phyloP scores from a whole-genome alignment of 2,888 invertebrate genomes.

The Athetis lepigone region DNA sequence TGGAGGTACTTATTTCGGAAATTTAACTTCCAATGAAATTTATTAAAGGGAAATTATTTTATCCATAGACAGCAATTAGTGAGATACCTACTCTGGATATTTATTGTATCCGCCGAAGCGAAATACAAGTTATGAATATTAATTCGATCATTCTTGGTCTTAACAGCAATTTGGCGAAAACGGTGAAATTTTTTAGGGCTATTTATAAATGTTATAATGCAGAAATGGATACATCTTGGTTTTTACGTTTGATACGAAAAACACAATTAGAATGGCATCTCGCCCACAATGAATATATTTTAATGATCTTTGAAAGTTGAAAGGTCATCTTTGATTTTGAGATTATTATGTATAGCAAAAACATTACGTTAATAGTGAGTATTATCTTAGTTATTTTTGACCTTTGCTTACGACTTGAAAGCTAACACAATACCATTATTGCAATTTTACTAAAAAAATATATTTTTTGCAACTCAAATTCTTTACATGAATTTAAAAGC shows the following conservation, averaged over 20 bases:
- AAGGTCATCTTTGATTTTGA: not conserved
- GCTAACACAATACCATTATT: not conserved
- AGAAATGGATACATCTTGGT: not conserved
- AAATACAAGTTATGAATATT: conserved; percentile 51
- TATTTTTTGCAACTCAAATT: no score
- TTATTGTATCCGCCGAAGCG: conserved; percentile 51
- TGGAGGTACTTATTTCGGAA: conserved; percentile 46
- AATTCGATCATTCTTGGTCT: conserved; percentile 31
- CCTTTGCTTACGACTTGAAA: not conserved
- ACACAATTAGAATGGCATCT: not conserved
- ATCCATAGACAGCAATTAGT: conserved; percentile 56
- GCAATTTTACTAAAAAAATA: no score
- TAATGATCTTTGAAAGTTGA: no score
- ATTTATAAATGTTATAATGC: not conserved
- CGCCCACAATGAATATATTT: not conserved
- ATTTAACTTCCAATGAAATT: conserved; percentile 56
- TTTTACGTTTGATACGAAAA: not conserved
- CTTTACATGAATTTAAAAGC: no score
- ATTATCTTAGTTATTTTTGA: not conserved
- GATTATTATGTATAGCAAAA: not conserved
- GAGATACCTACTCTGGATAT: conserved; percentile 46
- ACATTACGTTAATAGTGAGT: no score
- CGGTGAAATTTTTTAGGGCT: not conserved
- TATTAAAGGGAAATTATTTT: conserved; percentile 57
- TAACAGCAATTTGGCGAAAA: conserved; percentile 18